Percentiles rank a stretch among this genome's conserved stretches.
Evolutionary conservation across 2,113 vertebrate species (phyloP).

Genomic region (Terrapene triunguis): DNA sequence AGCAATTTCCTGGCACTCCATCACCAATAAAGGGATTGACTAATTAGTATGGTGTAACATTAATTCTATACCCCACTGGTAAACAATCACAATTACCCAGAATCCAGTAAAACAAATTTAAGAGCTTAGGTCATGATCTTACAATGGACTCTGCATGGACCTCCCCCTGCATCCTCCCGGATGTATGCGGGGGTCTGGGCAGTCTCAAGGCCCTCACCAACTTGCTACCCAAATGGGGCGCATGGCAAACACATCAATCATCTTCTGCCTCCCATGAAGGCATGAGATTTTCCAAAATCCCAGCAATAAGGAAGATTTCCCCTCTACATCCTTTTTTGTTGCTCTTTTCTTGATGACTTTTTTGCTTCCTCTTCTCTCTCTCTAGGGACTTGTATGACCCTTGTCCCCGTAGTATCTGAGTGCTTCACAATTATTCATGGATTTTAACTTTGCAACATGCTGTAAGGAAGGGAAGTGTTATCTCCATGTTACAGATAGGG

Average conservation of each 20-base stretch:
- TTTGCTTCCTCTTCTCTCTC: neutral
- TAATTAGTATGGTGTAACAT: neutral
- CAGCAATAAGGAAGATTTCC: neutral
- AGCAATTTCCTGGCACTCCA: neutral
- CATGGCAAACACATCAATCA: neutral
- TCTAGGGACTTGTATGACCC: neutral
- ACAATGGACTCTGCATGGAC: accelerated
- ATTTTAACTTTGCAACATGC: neutral
- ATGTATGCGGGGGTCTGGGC: neutral
- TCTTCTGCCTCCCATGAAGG: neutral
- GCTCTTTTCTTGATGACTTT: neutral
- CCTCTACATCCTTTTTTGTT: neutral
- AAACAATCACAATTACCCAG: neutral
- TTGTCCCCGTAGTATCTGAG: neutral
- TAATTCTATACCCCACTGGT: neutral
- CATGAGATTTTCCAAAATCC: neutral
- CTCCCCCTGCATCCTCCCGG: neutral
- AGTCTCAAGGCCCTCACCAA: neutral
- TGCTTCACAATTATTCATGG: neutral
- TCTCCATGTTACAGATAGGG: neutral
- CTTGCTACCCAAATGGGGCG: accelerated
- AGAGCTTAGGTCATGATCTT: neutral
- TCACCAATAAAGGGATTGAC: neutral
- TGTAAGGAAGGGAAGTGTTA: neutral
- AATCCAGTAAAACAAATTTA: neutral